Conservation (phyloP, 2,113 vertebrate species). For the Limnothrissa miodon region DNA sequence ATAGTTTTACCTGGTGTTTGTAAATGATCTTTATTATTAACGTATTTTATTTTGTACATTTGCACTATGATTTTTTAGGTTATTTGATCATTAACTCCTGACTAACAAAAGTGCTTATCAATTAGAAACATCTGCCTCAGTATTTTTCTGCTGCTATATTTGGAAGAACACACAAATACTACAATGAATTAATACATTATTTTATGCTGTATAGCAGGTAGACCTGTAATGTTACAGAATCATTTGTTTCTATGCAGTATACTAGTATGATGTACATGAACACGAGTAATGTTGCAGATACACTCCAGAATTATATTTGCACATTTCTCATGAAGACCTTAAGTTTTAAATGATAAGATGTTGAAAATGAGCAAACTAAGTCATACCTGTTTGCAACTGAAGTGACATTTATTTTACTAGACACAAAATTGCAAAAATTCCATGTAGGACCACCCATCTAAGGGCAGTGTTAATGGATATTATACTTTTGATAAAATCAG, state of each 20-base stretch:
- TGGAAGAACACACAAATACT: background rate
- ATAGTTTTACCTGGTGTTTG: background rate
- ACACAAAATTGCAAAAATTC: slow-evolving; percentile 62
- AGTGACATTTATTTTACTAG: slow-evolving; percentile 72
- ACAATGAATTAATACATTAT: too few species aligned
- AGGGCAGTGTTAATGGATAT: slow-evolving; percentile 1
- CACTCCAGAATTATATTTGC: background rate
- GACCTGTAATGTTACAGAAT: background rate
- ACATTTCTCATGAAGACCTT: too few species aligned
- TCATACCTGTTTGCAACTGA: slow-evolving; percentile 47
- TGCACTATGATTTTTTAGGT: background rate
- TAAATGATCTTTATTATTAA: background rate
- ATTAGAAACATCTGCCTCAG: too few species aligned
- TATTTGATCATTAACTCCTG: background rate
- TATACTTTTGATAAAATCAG: background rate
- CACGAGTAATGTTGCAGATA: background rate
- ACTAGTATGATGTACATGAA: background rate
- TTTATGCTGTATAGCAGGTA: background rate
- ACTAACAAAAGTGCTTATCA: background rate
- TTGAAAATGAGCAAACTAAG: background rate
- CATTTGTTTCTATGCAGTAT: background rate
- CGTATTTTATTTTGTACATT: background rate
- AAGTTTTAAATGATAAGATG: background rate
- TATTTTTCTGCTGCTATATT: too few species aligned
- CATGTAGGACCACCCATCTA: slow-evolving; percentile 50